Base-by-base conservation (phyloP, 30 jellyfish, hydroid and myxozoan genomes). In the Hydractinia echinata region DNA sequence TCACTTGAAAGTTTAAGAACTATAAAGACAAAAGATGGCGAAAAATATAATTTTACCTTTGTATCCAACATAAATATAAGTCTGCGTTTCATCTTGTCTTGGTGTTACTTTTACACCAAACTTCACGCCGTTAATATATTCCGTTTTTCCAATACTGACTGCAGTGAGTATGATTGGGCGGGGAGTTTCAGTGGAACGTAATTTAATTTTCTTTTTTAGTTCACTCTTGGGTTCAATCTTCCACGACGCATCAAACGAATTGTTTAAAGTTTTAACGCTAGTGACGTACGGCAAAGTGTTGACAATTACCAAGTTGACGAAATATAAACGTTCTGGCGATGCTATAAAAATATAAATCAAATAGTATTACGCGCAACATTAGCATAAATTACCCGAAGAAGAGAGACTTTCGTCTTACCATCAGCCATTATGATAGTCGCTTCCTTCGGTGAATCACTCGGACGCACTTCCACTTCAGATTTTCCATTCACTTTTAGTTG, bases 91-190 rank as follows among this genome's bases (percentile, higher is more conserved):
- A 19, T 9, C 51, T 71, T 58, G 60, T 19, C 30, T 58, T 20
- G 61, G 81, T 30, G 4, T 71, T 54, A 71, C 60, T 20, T 71
- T 20, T 30, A 19, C 81, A 9, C 10, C 60, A 71, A 54, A 54
- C 0, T 71, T 7, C 30, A 71, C 55, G 51, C 81, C 81, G 51
- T 71, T 71, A 15, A 71, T 71, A 71, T 19, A 71, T 71, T 71
- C 81, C 15, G 10, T 71, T 50, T 50, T 50, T n/a, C 81, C 81
- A 71, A 3, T 51, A 5, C 60, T 71, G 61, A 19, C 51, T 9
- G 81, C 60, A n/a, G 15, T 58, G 7, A 19, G 60, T 9, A n/a
- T 1, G 30, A 19, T 9, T 71, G 61, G 61, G 30, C 55, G 13
- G 15, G 53, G n/a, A 8, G 30, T 30, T 4, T 58, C 81, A 19